Base-by-base conservation (phyloP, 30 jellyfish, hydroid and myxozoan genomes). In the Calvadosia cruxmelitensis region DNA sequence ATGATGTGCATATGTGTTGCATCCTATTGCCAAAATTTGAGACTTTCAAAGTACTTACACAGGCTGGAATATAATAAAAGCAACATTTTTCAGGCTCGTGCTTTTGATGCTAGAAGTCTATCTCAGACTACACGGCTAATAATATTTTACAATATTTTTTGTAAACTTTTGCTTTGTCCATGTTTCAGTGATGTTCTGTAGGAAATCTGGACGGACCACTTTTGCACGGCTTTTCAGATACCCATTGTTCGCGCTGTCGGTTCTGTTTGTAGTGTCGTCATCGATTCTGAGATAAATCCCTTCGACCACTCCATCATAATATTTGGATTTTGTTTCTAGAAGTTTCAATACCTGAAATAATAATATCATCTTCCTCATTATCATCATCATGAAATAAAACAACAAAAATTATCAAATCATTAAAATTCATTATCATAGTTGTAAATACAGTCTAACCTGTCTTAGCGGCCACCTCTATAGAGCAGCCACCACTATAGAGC, bases 101-200 rank as follows among this genome's bases (percentile, higher is more conserved):
- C n/a, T n/a, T n/a, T n/a, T n/a, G n/a, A n/a, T n/a, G n/a, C n/a
- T n/a, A n/a, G n/a, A n/a, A n/a, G n/a, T n/a, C n/a, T n/a, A n/a
- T n/a, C n/a, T n/a, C n/a, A n/a, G n/a, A n/a, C n/a, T n/a, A n/a
- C n/a, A n/a, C n/a, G n/a, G n/a, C n/a, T n/a, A n/a, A n/a, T n/a
- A n/a, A 42, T 26, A 61, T 20, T 66, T 65, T 28, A 85, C 48
- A 48, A 68, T 70, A 50, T 86, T 86, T 48, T 86, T 86, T 12
- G 78, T 66, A 70, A 78, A 86, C 63, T 74, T 79, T 49, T 86
- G 93, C 33, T 78, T 79, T n/a, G 96, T 86, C 96, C 96, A 86
- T 52, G 78, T 93, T 64, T 79, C 94, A 16, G 79, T 94, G 48
- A 86, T 86, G 3, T 72, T 70, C 52, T 86, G 96, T 30, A 79